Base-by-base conservation (phyloP, 2,113 vertebrate genomes). In the Acanthochromis polyacanthus region DNA sequence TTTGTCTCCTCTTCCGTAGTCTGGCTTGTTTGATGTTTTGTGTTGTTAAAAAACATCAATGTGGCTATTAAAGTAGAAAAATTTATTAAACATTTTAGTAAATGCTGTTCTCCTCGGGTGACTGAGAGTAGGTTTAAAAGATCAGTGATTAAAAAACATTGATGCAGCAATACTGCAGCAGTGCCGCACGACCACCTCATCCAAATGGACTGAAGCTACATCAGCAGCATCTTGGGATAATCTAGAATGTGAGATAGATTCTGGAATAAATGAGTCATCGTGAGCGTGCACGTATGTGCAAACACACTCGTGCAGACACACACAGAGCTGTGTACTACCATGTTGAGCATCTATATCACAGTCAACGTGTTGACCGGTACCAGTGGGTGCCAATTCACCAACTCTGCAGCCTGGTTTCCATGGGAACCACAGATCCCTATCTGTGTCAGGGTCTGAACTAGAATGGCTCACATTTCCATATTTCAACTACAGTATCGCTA, bases 391-490 rank as follows among this genome's bases (percentile, higher is more conserved):
- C 75, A 83, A 75, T 73, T 83, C 68, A 74, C 71, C 58, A 74
- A 84, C 81, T 82, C 82, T 72, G 79, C 60, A 81, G 86, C 68
- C 82, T 67, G 8, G 92, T 94, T 93, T 77, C 92, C 91, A 93
- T 93, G 92, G 94, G 75, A 94, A 94, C 91, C 77, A 61, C 58
- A 85, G 81, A 85, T 86, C 78, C 86, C 51, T 73, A 79, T 87
- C 79, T 75, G 81, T n/a, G 19, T 73, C 36, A 5, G 75, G 78
- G 68, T 69, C 52, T 89, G 69, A 55, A 67, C 56, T 10, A 69
- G 28, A 81, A 52, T 28, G 17, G 58, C 79, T 75, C 52, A 70
- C 58, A 75, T 86, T 86, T 78, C 65, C 59, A 68, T 65, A 82
- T 53, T 77, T 83, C 23, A 58, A 70, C 59, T 22, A 81, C 70